Conservation (phyloP, 37 sponge, comb jelly and placozoan species). For the Amphimedon queenslandica region DNA sequence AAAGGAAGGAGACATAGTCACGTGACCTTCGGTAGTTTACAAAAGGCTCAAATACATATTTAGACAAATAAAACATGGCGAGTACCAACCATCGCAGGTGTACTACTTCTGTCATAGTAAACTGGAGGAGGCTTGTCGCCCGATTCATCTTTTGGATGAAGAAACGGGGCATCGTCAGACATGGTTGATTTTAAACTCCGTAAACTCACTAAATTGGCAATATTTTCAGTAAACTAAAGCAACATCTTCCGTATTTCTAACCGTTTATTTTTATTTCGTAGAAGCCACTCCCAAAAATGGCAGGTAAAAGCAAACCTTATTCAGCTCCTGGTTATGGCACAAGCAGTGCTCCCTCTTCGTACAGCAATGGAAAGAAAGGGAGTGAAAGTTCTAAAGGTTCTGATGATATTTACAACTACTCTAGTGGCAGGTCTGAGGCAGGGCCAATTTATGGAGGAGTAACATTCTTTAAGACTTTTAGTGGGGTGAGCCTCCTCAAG, state of each 20-base stretch:
- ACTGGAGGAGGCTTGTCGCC: not conserved
- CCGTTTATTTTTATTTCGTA: not conserved
- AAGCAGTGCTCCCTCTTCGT: not conserved
- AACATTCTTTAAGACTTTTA: not conserved
- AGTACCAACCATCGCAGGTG: not conserved
- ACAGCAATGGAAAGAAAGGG: too few relatives aligned
- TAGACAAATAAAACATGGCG: constrained; percentile 8
- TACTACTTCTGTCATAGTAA: not conserved
- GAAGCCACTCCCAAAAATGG: not conserved
- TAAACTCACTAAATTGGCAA: not conserved
- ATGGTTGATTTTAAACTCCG: too few relatives aligned
- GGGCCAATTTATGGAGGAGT: not conserved
- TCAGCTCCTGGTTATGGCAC: not conserved
- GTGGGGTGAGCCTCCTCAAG: not conserved
- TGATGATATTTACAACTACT: not conserved
- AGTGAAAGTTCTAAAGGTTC: too few relatives aligned
- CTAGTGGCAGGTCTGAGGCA: not conserved
- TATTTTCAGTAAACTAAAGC: not conserved
- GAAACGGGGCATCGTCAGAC: not conserved
- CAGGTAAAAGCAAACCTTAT: too few relatives aligned
- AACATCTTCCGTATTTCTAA: not conserved
- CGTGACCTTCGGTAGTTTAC: too few relatives aligned
- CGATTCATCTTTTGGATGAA: not conserved
- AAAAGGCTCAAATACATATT: constrained; percentile 4
- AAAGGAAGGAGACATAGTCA: too few relatives aligned